Evolutionary conservation across 2,113 vertebrate genomes (phyloP), one percentile per base, ranked within the genome.

Genomic region (Podocnemis expansa): DNA sequence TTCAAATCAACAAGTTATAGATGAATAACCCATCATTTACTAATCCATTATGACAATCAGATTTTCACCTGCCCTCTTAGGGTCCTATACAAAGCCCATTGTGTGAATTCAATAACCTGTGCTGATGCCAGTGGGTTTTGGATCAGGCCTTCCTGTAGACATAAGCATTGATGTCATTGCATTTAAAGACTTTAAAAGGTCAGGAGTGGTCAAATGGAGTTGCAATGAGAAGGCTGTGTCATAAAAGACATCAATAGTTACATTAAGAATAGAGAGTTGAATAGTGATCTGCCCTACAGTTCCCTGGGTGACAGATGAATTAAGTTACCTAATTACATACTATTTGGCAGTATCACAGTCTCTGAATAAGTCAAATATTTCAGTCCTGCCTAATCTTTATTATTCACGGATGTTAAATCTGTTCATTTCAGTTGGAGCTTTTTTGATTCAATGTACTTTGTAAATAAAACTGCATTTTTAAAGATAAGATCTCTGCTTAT

Each of bases 161-260:
- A 45, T 63, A 43, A 87, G 45, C 11, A 34, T 55, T 55, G 31
- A 38, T 89, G 21, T 19, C 10, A 6, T 51, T 80, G 38, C 60
- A 41, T 16, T 93, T 89, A 80, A 94, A 85, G 43, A 52, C 38
- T 94, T 89, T 84, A 78, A 89, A 83, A 70, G n/a, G 5, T 67
- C 78, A 5, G 51, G 51, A 81, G 80, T 73, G 70, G 29, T 85
- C 73, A 83, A 80, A 91, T 79, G 55, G 73, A 43, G n/a, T 38
- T 25, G 82, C 52, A 85, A 16, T 16, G 79, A 56, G 1, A 1
- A 10, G 56, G 55, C 17, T 81, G 90, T 25, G 78, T 41, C 85
- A 89, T 52, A 5, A 75, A 31, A 27, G 34, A 22, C 21, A 3
- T 79, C 60, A 38, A 52, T 13, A 8, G 29, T 21, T 25, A 24